Base-by-base conservation (phyloP, 2,113 vertebrate species). In the Phylloscopus trochiloides region DNA sequence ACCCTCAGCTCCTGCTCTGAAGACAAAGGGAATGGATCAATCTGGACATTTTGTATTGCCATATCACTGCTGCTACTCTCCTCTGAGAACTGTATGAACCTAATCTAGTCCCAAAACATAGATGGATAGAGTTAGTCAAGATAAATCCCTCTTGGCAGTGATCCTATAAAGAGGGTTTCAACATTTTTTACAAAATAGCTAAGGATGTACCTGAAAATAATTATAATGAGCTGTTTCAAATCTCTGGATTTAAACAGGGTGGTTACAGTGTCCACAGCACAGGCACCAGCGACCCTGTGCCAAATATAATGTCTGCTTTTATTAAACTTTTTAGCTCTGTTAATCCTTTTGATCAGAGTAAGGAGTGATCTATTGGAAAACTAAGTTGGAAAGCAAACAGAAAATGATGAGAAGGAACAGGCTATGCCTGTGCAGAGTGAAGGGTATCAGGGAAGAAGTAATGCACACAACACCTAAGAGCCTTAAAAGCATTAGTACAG, bases 331-430 rank as follows among this genome's bases (percentile, higher is more conserved):
- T 90, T 88, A 95, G 63, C 62, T 84, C 43, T 65, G 10, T 36
- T 96, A 87, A 96, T 89, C 84, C 84, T 91, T 96, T 89, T 3
- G 4, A 68, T 85, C 73, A 89, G 57, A 65, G 66, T 67, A 67
- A 91, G n/a, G 55, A 92, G 42, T 8, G 26, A 34, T 67, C 78
- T 29, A 61, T 9, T 75, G 45, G 61, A 86, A 92, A 92, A 63
- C 29, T 74, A 59, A 83, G 20, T 40, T 80, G 48, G 43, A 87
- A 94, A 88, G 71, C 48, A 84, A 70, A 55, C 55, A 71, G 52
- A 84, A 81, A 92, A 77, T 42, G 7, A 45, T 75, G 68, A 88
- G 89, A 92, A 90, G 28, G 65, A 93, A 31, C 29, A 84, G 50
- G 40, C 72, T 73, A 52, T 84, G 55, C 12, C 54, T 76, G 29